Conservation (phyloP, 2,797 vertebrate genomes). For the Acipenser oxyrinchus region DNA sequence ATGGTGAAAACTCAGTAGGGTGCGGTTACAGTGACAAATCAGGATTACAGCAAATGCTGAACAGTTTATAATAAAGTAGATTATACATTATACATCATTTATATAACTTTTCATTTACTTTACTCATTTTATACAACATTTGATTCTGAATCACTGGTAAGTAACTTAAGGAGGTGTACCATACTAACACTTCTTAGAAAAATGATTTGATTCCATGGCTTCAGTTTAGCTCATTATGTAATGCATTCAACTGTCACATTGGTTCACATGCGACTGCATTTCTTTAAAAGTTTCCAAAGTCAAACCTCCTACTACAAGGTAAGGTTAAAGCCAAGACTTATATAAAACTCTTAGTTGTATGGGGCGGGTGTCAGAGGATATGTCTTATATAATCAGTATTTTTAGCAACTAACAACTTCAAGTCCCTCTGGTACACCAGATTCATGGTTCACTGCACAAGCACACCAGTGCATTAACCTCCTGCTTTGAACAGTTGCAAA, state of each 20-base stretch:
- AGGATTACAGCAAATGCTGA: too few species aligned
- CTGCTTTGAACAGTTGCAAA: conserved; percentile 3
- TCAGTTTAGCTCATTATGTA: neutral
- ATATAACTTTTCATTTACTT: too few species aligned
- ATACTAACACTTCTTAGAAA: too few species aligned
- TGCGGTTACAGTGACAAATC: too few species aligned
- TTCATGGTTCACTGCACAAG: neutral
- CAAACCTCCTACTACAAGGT: neutral
- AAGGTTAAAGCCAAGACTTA: neutral
- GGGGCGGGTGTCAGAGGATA: neutral
- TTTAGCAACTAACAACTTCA: neutral
- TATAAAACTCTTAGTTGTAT: neutral
- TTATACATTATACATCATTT: too few species aligned
- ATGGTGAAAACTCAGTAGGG: too few species aligned
- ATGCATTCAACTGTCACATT: neutral
- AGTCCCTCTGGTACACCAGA: neutral
- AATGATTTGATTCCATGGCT: neutral
- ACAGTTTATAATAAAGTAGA: too few species aligned
- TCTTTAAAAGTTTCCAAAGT: neutral
- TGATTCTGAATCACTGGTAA: too few species aligned
- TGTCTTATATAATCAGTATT: conserved; percentile 4
- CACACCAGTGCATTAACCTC: neutral
- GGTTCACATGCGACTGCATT: neutral
- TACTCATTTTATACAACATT: too few species aligned
- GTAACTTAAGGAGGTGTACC: too few species aligned